Percentiles rank a stretch among this genome's conserved stretches.
Evolutionary conservation across 37 sponge, comb jelly and placozoan species (phyloP).

Genomic region (Cliona cf. orientalis): DNA sequence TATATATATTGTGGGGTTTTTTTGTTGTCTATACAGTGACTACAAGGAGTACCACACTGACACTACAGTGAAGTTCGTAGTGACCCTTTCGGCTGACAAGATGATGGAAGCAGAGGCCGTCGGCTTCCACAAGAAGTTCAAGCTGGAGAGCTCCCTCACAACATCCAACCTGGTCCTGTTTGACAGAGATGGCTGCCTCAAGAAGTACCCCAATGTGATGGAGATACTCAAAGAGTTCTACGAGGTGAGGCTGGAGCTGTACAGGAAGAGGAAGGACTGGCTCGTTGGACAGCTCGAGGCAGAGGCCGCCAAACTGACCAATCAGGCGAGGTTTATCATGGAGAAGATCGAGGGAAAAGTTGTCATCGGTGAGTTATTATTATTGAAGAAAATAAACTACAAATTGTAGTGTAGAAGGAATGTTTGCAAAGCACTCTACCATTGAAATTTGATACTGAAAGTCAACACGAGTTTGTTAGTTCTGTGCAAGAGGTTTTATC

Average conservation of each 20-base stretch:
- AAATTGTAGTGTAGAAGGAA: too few species aligned
- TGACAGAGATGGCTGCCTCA: conserved; percentile 86
- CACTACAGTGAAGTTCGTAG: conserved; percentile 93
- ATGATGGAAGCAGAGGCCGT: conserved; percentile 68
- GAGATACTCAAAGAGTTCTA: conserved; percentile 93
- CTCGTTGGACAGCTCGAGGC: conserved; percentile 85
- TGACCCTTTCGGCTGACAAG: conserved; percentile 70
- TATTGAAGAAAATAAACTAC: too few species aligned
- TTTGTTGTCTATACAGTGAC: conserved; percentile 79
- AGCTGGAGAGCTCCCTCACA: conserved; percentile 77
- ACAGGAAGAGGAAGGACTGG: conserved; percentile 82
- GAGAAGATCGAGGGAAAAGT: conserved; percentile 92
- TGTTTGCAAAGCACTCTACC: neutral
- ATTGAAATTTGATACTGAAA: neutral
- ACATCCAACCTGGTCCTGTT: conserved; percentile 85
- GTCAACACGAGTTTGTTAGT: too few species aligned
- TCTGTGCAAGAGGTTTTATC: neutral
- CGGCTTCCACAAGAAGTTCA: conserved; percentile 95
- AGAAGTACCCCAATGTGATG: conserved; percentile 58
- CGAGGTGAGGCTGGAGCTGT: conserved; percentile 71
- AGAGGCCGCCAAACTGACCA: conserved; percentile 76
- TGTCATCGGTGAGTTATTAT: conserved; percentile 68
- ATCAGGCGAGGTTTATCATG: conserved; percentile 92
- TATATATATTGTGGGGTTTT: too few species aligned
- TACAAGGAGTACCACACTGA: conserved; percentile 99